Evolutionary conservation across 2,888 invertebrate species (phyloP).

Genomic region (Calephelis perditalis): DNA sequence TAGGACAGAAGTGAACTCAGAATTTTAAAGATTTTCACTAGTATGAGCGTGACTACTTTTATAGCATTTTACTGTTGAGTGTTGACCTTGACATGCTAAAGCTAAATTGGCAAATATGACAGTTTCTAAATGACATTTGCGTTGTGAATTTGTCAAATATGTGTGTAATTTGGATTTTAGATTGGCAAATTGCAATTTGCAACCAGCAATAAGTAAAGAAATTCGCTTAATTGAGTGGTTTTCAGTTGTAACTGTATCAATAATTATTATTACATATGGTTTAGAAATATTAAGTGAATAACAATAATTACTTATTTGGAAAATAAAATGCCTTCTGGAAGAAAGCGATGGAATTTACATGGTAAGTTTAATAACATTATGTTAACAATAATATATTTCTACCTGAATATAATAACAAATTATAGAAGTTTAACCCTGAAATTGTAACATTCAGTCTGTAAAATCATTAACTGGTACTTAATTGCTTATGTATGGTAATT

Average conservation of each 20-base stretch:
- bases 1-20: not conserved
- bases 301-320: not conserved
- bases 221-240: not conserved
- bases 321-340: conserved; percentile 76
- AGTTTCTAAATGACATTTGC: not conserved
- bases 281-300: not conserved
- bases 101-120: conserved; percentile 6
- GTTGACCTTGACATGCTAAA: not conserved
- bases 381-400: conserved; percentile 3
- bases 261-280: not conserved
- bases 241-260: no score
- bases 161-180: not conserved
- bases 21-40: not conserved
- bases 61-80: not conserved
- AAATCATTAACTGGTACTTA: no score
- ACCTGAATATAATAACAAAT: not conserved
- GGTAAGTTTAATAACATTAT: conserved; percentile 65
- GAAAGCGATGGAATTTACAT: conserved; percentile 87
- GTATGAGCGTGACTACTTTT: no score
- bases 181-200: no score
- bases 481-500: no score
- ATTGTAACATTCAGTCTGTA: no score
- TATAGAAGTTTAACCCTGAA: not conserved
- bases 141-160: conserved; percentile 1
- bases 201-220: not conserved